phyloP scores from a whole-genome alignment of 2,113 vertebrate species.

The Clarias macrocephalus region DNA sequence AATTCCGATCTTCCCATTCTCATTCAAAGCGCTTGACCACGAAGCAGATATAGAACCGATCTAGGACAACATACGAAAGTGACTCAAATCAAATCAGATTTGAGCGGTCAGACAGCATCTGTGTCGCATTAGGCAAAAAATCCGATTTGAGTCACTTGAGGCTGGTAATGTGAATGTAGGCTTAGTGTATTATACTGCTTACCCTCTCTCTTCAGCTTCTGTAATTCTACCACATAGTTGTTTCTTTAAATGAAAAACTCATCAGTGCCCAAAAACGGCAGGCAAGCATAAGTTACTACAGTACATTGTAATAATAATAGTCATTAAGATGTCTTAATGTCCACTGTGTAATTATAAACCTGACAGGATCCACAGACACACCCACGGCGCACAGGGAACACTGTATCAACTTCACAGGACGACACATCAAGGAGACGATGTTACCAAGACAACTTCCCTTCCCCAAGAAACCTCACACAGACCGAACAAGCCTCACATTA shows the following conservation, averaged over 20 bases:
- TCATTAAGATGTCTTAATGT: not conserved
- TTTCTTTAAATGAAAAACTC: not conserved
- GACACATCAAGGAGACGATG: not conserved
- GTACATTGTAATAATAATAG: slow-evolving; percentile 7
- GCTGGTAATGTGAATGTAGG: too few relatives aligned
- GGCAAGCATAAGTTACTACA: not conserved
- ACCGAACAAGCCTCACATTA: not conserved
- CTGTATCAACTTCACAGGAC: not conserved
- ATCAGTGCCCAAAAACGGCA: not conserved
- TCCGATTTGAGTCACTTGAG: too few relatives aligned
- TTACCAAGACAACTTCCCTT: slow-evolving; percentile 34
- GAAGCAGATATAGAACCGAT: too few relatives aligned
- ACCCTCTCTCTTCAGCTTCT: slow-evolving; percentile 2
- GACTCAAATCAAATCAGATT: too few relatives aligned
- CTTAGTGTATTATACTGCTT: not conserved
- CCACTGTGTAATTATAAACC: not conserved
- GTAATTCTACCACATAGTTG: not conserved
- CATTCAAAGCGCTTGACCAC: too few relatives aligned
- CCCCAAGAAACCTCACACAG: slow-evolving; percentile 2
- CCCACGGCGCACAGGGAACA: not conserved
- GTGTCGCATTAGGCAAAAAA: too few relatives aligned
- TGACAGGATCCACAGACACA: not conserved
- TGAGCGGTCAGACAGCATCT: too few relatives aligned
- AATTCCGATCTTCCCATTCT: too few relatives aligned
- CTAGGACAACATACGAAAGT: too few relatives aligned